Evolutionary conservation across 1,140 invertebrate genomes (phyloP), one percentile per base, ranked within the genome.

Genomic region (Drosophila nigromelanica): DNA sequence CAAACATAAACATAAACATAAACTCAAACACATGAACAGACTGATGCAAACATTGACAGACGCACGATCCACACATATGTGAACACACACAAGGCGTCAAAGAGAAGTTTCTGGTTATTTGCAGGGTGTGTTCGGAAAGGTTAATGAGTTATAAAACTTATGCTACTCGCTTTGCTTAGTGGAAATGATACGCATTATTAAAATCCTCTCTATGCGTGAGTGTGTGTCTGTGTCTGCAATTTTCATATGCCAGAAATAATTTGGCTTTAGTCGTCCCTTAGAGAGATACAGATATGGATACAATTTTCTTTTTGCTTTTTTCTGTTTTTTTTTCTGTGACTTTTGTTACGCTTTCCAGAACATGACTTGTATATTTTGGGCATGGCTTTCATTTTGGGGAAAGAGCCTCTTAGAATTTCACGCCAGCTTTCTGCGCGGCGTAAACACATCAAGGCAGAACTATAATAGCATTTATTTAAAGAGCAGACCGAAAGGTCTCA

Each of bases 331-430:
- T 54, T 37, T 50, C 79, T 72, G 62, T 63, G 64, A 54, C 64
- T 78, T 82, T 89, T 87, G 82, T 87, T 87, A 89, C 83, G 83
- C 83, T 87, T 87, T 87, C 83, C 76, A 87, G 83, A 87, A 87
- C 83, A 87, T 89, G 83, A 87, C 83, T 83, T 70, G 58, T 43
- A 61, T 66, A 73, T 89, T 89, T 83, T 59, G 42, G 83, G 83
- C 79, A 59, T 63, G 66, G 68, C 83, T 89, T 87, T 89, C 80
- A 68, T 86, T 82, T 61, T 68, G 59, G 30, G 33, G 6, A 6
- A 50, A 56, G 58, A 51, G 50, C 4, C 27, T 51, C 59, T 63
- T 67, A 76, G 67, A 77, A 78, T 75, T 82, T 78, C 58, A 55
- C 80, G 73, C 80, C 58, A 56, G 77, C 81, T 85, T 80, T 86